Evolutionary conservation across 2,888 invertebrate genomes (phyloP), one percentile per base, ranked within the genome.

Genomic region (Diaperis boleti): DNA sequence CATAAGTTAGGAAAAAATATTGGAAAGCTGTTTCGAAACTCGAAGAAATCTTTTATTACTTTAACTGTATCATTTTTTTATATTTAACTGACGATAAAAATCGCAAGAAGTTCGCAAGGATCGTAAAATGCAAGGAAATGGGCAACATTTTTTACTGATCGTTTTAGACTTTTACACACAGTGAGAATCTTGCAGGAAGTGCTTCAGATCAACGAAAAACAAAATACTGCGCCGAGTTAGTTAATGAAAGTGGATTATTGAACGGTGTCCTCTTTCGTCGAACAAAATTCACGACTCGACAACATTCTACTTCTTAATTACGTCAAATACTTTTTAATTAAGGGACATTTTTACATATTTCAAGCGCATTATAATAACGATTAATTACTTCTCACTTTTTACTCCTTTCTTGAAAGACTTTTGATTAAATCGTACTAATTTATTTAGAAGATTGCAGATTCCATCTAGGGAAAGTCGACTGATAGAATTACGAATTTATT

Each of bases 11-110:
- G 20, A 42, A 39, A 59, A 14, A 37, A 49, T 62, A 44, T 62
- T 31, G 49, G 56, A 56, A 56, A 62, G 49, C 31, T 62, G 49
- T 57, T 57, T 52, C 50, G 62, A 62, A 62, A 29, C 37, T 50
- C 50, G 39, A 44, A 60, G 42, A 42, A 45, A 61, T 50, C 49
- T 62, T 62, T 62, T 62, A 62, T 62, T 62, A 62, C 56, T 62
- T 26, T 47, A 56, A 62, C 45, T 55, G 59, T 47, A 59, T 54
- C 63, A 63, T 63, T 63, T 63, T 63, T 59, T 63, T 59, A 54
- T 59, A 63, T 59, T 63, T 59, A 63, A 63, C 54, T 33, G 54
- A 41, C 54, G 33, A 54, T 59, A 54, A 59, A 63, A 57, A 63
- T 63, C 49, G 44, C 55, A 54, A 54, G 61, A 52, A 61, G 61